phyloP scores from a whole-genome alignment of 2,888 invertebrate genomes.

The Cryptocheilus praepositus region DNA sequence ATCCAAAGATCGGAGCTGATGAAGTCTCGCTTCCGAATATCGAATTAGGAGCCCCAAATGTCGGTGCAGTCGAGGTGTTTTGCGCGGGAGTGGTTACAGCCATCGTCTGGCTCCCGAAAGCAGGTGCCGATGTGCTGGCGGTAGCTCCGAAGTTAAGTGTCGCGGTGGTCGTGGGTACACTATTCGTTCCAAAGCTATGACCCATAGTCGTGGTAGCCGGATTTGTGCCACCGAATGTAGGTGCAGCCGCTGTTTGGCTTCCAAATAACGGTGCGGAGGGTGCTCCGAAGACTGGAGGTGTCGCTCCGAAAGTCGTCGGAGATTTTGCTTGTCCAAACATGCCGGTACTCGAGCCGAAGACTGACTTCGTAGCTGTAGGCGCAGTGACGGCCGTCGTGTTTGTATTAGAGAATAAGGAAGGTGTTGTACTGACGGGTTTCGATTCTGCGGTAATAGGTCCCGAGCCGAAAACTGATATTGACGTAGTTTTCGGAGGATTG shows the following conservation, averaged over 20 bases:
- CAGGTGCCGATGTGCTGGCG: conserved; percentile 4
- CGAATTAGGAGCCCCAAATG: conserved; percentile 19
- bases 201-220: conserved; percentile 10
- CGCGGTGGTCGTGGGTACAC: conserved; percentile 18
- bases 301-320: conserved; percentile 7
- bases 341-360: conserved; percentile 8
- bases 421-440: conserved; percentile 12
- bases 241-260: conserved; percentile 19
- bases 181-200: conserved; percentile 19
- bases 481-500: conserved; percentile 45
- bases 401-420: conserved; percentile 15
- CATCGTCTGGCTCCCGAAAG: conserved; percentile 25
- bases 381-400: conserved; percentile 23
- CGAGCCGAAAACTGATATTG: conserved; percentile 41
- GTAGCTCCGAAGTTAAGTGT: conserved; percentile 23
- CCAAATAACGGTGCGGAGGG: conserved; percentile 29
- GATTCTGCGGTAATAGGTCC: conserved; percentile 18
- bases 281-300: conserved; percentile 27
- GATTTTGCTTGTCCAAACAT: conserved; percentile 41
- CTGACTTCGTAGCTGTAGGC: conserved; percentile 1
- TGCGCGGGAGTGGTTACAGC: conserved; percentile 15
- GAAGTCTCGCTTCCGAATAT: conserved; percentile 26
- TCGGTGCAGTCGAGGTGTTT: conserved; percentile 10
- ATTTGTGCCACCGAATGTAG: conserved; percentile 20
- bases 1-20: conserved; percentile 33